A percentile compares a stretch with the other conserved stretches of the same genome.
Conservation (phyloP, 2,797 vertebrate genomes). For the Coranthus polyacanthus region DNA sequence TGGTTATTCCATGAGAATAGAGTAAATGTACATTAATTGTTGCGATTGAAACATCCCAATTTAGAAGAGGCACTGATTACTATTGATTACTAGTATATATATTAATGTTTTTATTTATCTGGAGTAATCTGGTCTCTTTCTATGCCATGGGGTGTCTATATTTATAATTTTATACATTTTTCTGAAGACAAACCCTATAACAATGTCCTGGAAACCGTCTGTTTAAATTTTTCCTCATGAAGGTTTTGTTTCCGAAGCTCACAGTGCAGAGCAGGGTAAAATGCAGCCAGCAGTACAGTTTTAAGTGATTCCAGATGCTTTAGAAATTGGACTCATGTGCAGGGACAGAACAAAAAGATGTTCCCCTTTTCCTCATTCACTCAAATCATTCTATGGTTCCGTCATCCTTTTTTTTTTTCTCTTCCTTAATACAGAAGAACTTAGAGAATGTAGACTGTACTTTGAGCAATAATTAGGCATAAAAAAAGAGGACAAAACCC, state of each 20-base stretch:
- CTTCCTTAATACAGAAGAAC: neutral
- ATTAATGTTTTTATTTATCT: too few species aligned
- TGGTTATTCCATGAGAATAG: too few species aligned
- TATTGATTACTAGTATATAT: too few species aligned
- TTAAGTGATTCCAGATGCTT: slow-evolving; percentile 81
- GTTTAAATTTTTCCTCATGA: slow-evolving; percentile 50
- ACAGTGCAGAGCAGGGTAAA: slow-evolving; percentile 46
- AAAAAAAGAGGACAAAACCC: slow-evolving; percentile 1
- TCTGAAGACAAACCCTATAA: slow-evolving; percentile 27
- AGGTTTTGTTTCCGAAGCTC: slow-evolving; percentile 64
- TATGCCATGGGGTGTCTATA: too few species aligned
- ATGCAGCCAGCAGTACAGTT: slow-evolving; percentile 55
- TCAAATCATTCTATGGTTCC: slow-evolving; percentile 16
- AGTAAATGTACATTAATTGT: too few species aligned
- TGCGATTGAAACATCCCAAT: too few species aligned
- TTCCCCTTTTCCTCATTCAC: slow-evolving; percentile 36
- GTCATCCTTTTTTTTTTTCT: slow-evolving; percentile 15
- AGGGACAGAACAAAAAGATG: slow-evolving; percentile 66
- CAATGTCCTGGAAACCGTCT: neutral
- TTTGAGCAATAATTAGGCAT: slow-evolving; percentile 1
- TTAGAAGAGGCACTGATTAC: too few species aligned
- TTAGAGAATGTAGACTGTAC: slow-evolving; percentile 12
- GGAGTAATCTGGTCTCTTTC: too few species aligned
- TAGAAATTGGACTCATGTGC: slow-evolving; percentile 64
- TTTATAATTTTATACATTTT: too few species aligned